Evolutionary conservation across 2,888 invertebrate species (phyloP).

Genomic region (Pinctada fucata): DNA sequence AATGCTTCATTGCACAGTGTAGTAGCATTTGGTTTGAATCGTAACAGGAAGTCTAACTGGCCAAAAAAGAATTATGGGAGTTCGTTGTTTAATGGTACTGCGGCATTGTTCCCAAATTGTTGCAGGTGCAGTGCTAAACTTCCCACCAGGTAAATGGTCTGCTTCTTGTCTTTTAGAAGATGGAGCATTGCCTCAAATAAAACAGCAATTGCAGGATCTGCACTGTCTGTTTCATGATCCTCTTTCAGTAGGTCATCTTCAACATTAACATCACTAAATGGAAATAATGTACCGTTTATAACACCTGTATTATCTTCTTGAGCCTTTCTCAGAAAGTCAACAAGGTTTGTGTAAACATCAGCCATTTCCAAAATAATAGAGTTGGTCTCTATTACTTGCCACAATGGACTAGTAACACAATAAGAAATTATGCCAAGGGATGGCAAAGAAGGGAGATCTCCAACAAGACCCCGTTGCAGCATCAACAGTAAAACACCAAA

Average conservation of each 20-base stretch:
- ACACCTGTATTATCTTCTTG: constrained; percentile 14
- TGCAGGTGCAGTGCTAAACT: constrained; percentile 23
- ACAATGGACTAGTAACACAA: constrained; percentile 23
- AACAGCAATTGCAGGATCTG: constrained; percentile 29
- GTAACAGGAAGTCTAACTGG: constrained; percentile 27
- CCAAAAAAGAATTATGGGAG: constrained; percentile 26
- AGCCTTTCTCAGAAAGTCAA: constrained; percentile 20
- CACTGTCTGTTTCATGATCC: constrained; percentile 16
- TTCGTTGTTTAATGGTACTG: constrained; percentile 25
- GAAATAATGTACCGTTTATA: neutral
- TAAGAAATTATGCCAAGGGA: constrained; percentile 31
- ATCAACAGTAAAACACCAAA: too few species aligned
- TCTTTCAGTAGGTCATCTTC: neutral
- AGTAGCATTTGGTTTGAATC: constrained; percentile 34
- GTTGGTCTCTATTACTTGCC: constrained; percentile 35
- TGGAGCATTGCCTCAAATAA: constrained; percentile 21
- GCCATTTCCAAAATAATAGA: constrained; percentile 33
- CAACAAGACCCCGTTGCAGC: too few species aligned
- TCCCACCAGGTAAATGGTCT: constrained; percentile 43
- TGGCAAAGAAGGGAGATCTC: too few species aligned
- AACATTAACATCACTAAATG: neutral
- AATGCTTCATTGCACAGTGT: constrained; percentile 30
- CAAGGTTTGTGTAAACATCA: constrained; percentile 18
- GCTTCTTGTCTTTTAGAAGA: constrained; percentile 34
- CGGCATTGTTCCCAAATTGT: neutral